A percentile compares a stretch with the other conserved stretches of the same genome.
Conservation (phyloP, 2,888 invertebrate species). For the Ferrisia virgata region DNA sequence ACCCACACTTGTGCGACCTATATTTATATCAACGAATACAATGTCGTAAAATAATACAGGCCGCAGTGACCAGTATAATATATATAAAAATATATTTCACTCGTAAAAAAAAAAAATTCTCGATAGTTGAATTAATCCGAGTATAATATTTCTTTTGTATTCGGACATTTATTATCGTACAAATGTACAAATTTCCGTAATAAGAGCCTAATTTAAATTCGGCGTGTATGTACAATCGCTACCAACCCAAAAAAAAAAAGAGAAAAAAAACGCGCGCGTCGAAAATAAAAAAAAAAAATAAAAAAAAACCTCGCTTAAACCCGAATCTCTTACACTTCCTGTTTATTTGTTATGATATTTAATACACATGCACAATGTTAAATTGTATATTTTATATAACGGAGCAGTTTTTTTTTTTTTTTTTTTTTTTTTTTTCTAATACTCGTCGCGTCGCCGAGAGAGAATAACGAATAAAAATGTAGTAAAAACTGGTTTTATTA, state of each 20-base stretch:
- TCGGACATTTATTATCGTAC: not conserved
- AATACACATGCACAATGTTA: slow-evolving; percentile 9
- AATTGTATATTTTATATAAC: slow-evolving; percentile 32
- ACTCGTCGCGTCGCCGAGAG: not conserved
- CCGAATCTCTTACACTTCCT: not conserved
- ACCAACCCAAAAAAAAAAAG: not conserved
- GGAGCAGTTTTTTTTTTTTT: not conserved
- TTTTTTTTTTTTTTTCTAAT: too few species aligned
- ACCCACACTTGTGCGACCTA: not conserved
- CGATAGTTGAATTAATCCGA: not conserved
- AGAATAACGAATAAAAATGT: not conserved
- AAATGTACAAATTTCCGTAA: slow-evolving; percentile 17
- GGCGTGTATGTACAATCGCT: not conserved
- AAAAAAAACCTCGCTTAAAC: too few species aligned
- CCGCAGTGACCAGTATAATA: not conserved
- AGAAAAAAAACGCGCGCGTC: not conserved
- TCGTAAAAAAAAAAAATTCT: not conserved
- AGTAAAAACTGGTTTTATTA: slow-evolving; percentile 1
- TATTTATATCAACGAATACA: not conserved
- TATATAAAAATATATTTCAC: not conserved
- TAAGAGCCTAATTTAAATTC: slow-evolving; percentile 23
- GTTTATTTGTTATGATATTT: slow-evolving; percentile 32
- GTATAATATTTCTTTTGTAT: slow-evolving; percentile 17
- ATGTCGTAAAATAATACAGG: slow-evolving; percentile 7
- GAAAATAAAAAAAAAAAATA: too few species aligned